A percentile compares a stretch with the other conserved stretches of the same genome.
These are phyloP conservation scores for Leptinotarsa undecemlineata DNA, from an alignment of 1,140 invertebrate genomes.

Conservation along the genomic window DNA sequence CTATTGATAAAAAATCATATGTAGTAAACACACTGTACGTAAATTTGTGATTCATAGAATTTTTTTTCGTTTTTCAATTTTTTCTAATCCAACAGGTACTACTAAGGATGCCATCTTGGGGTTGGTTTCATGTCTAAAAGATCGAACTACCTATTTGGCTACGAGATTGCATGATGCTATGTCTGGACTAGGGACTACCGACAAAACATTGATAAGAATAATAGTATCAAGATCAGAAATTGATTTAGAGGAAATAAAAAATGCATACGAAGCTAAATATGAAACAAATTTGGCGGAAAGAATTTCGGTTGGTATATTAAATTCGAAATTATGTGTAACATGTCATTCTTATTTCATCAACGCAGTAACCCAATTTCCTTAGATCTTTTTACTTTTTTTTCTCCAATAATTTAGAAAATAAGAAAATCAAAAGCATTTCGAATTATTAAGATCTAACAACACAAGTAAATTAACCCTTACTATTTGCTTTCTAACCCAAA, in stretches of 20 bases:
- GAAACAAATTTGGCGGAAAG: conserved; percentile 77
- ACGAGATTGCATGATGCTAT: conserved; percentile 78
- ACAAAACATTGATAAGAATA: conserved; percentile 83
- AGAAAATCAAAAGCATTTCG: too few relatives aligned
- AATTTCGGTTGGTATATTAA: conserved; percentile 68
- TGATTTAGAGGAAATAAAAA: conserved; percentile 84
- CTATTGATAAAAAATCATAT: too few relatives aligned
- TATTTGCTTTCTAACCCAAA: not conserved
- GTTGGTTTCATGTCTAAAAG: conserved; percentile 50
- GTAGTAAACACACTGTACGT: too few relatives aligned
- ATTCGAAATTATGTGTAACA: not conserved
- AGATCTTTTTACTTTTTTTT: too few relatives aligned
- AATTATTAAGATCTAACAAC: too few relatives aligned
- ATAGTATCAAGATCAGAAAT: conserved; percentile 86
- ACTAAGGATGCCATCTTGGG: conserved; percentile 81
- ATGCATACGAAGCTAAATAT: conserved; percentile 77
- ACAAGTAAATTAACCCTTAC: too few relatives aligned
- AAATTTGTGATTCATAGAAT: too few relatives aligned
- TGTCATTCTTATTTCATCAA: not conserved
- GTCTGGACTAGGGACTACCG: conserved; percentile 84
- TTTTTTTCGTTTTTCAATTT: not conserved
- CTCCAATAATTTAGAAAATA: too few relatives aligned
- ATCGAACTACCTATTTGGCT: conserved; percentile 45
- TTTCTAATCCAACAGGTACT: conserved; percentile 63
- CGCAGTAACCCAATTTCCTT: too few relatives aligned